Base-by-base conservation (phyloP, 2,113 vertebrate genomes). In the Otus sunia region DNA sequence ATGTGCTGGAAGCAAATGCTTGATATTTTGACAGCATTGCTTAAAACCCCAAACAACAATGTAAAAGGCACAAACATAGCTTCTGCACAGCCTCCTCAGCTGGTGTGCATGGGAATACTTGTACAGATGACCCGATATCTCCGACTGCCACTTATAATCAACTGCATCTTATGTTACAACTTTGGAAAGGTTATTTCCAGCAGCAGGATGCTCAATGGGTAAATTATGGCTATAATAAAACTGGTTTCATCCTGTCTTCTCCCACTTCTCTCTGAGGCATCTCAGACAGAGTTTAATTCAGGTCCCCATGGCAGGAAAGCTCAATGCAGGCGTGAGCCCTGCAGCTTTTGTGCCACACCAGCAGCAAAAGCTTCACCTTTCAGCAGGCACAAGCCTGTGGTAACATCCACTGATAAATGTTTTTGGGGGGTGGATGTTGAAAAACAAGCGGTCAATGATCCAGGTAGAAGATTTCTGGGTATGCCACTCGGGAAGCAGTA, bases 211-310 rank as follows among this genome's bases (percentile, higher is more conserved):
- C 60, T 92, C 6, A 1, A 8, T 86, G 69, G 73, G 36, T 92
- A 86, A 93, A 93, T 90, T 87, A 83, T 20, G 25, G 84, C 76
- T 91, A 30, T 60, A 82, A 95, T 77, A 85, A 96, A 95, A 85
- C 77, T 74, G 18, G 50, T 92, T 95, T 68, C 52, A 84, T n/a
- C 49, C 75, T 67, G 13, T 59, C 69, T 92, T 95, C 41, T 53
- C 56, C 71, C 71, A 43, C 49, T 83, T 75, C n/a, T 76, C 32
- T 86, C 32, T 34, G 32, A 83, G 39, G 66, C 55, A 75, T 64
- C 85, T 95, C 47, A 49, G 62, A 16, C 17, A 78, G 36, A 41
- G 52, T 75, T 93, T 90, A 88, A 67, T 96, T 39, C 4, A 10
- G 45, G 37, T 89, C 11, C 55, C 29, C 10, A 4, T 18, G 64